These are phyloP conservation scores for Pyrgilauda ruficollis DNA, from an alignment of 2,113 vertebrate species.

Conservation along the genomic window DNA sequence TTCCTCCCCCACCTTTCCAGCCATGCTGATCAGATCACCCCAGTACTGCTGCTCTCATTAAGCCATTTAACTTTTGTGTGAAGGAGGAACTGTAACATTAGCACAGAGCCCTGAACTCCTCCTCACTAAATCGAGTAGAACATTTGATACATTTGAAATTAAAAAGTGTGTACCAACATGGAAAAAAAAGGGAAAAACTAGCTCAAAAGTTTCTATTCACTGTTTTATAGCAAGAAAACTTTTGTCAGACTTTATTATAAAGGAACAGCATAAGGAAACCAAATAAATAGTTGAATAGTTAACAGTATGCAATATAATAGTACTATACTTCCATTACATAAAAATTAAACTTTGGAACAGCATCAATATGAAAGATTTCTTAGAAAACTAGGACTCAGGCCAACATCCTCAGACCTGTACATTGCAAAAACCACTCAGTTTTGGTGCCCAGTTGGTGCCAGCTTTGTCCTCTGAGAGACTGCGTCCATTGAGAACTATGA, in stretches of 20 bases:
- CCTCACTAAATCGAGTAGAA: background rate
- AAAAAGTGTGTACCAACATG: background rate
- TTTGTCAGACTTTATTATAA: conserved; percentile 42
- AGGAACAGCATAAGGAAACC: conserved; percentile 19
- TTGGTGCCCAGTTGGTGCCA: background rate
- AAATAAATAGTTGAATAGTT: conserved; percentile 57
- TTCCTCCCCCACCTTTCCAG: background rate
- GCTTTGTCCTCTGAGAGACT: background rate
- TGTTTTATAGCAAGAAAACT: conserved; percentile 3
- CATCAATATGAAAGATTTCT: conserved; percentile 3
- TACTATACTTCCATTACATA: conserved; percentile 34
- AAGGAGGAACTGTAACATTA: background rate
- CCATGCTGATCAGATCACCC: background rate
- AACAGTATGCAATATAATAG: conserved; percentile 36
- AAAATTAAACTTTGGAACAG: conserved; percentile 49
- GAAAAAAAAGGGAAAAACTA: background rate
- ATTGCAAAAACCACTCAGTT: background rate
- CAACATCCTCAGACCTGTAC: background rate
- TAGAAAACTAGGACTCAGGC: conserved; percentile 5
- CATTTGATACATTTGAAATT: background rate
- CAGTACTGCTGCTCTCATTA: background rate
- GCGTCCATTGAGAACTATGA: background rate
- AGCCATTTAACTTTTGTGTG: background rate
- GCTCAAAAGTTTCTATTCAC: background rate
- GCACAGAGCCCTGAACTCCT: background rate